These are phyloP conservation scores for Thyatira batis DNA, from an alignment of 2,888 invertebrate genomes.

Conservation along the genomic window DNA sequence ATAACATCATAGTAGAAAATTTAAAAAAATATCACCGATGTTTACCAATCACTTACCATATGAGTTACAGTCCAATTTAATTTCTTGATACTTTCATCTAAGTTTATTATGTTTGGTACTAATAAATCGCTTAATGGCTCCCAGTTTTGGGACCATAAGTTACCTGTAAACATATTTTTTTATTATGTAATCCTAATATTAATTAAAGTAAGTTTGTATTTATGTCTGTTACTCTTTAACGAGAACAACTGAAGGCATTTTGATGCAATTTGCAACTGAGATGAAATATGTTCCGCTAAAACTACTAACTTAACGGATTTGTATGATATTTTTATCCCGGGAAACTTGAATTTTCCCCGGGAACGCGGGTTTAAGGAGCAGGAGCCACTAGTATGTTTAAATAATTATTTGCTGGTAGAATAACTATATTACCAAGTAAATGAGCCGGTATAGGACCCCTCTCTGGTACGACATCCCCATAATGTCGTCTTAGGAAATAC, in stretches of 20 bases:
- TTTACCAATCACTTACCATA: conserved; percentile 73
- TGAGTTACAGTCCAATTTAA: conserved; percentile 81
- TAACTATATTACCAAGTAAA: conserved; percentile 80
- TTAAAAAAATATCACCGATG: no score
- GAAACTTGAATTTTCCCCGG: no score
- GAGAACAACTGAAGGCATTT: no score
- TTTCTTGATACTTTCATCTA: conserved; percentile 75
- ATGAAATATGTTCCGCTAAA: no score
- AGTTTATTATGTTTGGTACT: conserved; percentile 71
- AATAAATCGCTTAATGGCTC: conserved; percentile 81
- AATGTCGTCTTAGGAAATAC: conserved; percentile 79
- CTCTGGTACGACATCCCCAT: conserved; percentile 79
- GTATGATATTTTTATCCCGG: no score
- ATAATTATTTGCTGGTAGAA: background rate
- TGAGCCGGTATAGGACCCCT: conserved; percentile 86
- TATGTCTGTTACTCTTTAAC: no score
- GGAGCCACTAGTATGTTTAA: no score
- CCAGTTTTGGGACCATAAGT: conserved; percentile 89
- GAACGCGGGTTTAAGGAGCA: no score
- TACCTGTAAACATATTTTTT: conserved; percentile 48
- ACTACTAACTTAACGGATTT: no score
- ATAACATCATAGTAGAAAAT: no score
- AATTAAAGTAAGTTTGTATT: no score
- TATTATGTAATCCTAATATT: background rate
- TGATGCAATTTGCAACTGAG: no score